Evolutionary conservation across 2,888 invertebrate species (phyloP), one percentile per base, ranked within the genome.

Genomic region (Cyrtodaria siliqua): DNA sequence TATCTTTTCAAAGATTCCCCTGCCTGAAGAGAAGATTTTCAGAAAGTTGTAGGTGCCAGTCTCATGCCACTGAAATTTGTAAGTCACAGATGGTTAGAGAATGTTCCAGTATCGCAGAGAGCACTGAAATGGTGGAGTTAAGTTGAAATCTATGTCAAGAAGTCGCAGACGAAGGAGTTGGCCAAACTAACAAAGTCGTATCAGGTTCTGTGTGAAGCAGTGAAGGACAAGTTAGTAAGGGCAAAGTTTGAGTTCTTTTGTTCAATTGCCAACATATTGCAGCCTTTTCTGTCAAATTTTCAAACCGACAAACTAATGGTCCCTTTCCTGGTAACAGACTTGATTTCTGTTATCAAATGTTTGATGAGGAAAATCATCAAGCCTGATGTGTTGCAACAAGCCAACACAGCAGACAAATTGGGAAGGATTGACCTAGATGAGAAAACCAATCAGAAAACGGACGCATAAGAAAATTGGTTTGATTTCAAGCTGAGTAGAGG

Each of bases 51-150:
- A 14, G 40, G 40, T 24, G 14, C 52, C 33, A 55, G 29, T 29
- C 55, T n/a, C 18, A 61, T 90, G 62, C 89, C 90, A n/a, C 40
- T 86, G 29, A 89, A 90, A 66, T 91, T 80, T 71, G 71, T 60
- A 2, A 61, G 61, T 42, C 82, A 83, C 52, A 33, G 79, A n/a
- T 83, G 83, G 78, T 42, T 85, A 14, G 81, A 84, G 59, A 84
- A 83, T 71, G 70, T 79, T 9, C 67, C 60, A 42, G 83, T 78
- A 26, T 64, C 27, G 20, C 60, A 81, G 24, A 68, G 84, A 24
- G 70, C 76, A 16, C 24, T 84, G 3, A 23, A 27, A 12, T 56
- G 83, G 2, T 76, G 67, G 64, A 23, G 27, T 8, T 26, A 26
- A 26, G 38, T 83, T 14, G 50, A 57, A n/a, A 38, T 27, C 24